Base-by-base conservation (phyloP, 1,140 invertebrate genomes). In the Apolygus lucorum region DNA sequence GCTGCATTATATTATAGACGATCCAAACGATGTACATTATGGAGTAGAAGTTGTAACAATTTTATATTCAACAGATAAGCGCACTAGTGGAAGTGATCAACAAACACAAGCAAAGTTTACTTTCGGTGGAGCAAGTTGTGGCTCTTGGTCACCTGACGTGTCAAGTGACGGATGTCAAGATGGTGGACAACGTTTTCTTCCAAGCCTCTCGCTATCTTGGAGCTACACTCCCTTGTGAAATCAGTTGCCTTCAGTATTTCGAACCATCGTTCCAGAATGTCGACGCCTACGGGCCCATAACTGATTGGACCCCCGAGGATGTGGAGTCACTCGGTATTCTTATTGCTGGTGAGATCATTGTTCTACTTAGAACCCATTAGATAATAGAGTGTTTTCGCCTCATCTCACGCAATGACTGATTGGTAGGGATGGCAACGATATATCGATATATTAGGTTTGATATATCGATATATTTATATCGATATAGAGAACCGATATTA, bases 321-420 rank as follows among this genome's bases (percentile, higher is more conserved):
- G 22, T 59, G 13, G 54, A 11, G 22, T 59, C 54, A 4, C 54
- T 59, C 4, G 54, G 54, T 4, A 22, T 59, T 24, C 22, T 59
- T 8, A 59, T 59, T 14, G 54, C 54, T 22, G 54, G 54, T 59
- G 22, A 59, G 54, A n/a, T n/a, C n/a, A n/a, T n/a, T n/a, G n/a
- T n/a, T n/a, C n/a, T n/a, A n/a, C n/a, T n/a, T n/a, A n/a, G n/a
- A n/a, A n/a, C n/a, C n/a, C n/a, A n/a, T n/a, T n/a, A n/a, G n/a
- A n/a, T n/a, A n/a, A n/a, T n/a, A n/a, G n/a, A n/a, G n/a, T n/a
- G n/a, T n/a, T n/a, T n/a, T n/a, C n/a, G n/a, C n/a, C n/a, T n/a
- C n/a, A n/a, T n/a, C n/a, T n/a, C n/a, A n/a, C n/a, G n/a, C n/a
- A n/a, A n/a, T n/a, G n/a, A n/a, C n/a, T n/a, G n/a, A n/a, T n/a